Evolutionary conservation across 2,113 vertebrate genomes (phyloP), one percentile per base, ranked within the genome.

Genomic region (Hemicordylus capensis): DNA sequence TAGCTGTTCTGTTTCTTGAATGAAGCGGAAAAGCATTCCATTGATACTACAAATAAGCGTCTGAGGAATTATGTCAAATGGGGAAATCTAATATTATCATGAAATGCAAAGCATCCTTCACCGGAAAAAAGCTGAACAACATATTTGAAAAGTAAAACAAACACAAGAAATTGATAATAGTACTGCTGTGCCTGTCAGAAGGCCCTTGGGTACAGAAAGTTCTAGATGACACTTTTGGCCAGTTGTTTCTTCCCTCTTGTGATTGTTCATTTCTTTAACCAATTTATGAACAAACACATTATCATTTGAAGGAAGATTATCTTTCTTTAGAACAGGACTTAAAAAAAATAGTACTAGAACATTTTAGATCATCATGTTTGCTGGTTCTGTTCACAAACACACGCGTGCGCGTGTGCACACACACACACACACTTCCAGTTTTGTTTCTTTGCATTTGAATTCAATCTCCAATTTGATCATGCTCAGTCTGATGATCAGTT

Each of bases 51-150:
- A 92, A 87, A n/a, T 0, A 0, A 80, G 77, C 87, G 75, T 89
- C 87, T 89, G 92, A 86, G 81, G 93, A 90, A 93, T 92, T 78
- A 42, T 91, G 87, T 93, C 91, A 88, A 88, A 84, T 80, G 83
- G 84, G 78, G 86, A 91, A 87, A 84, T 94, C 92, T 78, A 90
- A 91, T 91, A 69, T 92, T 88, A 91, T 90, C 92, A 94, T 42
- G 82, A 87, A 91, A 94, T 89, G 70, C 83, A 91, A 90, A 93
- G 78, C 89, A 93, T 85, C 56, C 88, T 87, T 82, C 19, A 0
- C n/a, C 86, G 86, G 88, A 28, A 61, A 56, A 88, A 92, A 85
- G 37, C 66, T 87, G 56, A 89, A 39, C 67, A 84, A 80, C 66
- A 82, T 1, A 85, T 58, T 90, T 90, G 81, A 24, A 83, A 78